Evolutionary conservation across 1,140 invertebrate species (phyloP), one percentile per base, ranked within the genome.

Genomic region (Neodiprion virginianus): DNA sequence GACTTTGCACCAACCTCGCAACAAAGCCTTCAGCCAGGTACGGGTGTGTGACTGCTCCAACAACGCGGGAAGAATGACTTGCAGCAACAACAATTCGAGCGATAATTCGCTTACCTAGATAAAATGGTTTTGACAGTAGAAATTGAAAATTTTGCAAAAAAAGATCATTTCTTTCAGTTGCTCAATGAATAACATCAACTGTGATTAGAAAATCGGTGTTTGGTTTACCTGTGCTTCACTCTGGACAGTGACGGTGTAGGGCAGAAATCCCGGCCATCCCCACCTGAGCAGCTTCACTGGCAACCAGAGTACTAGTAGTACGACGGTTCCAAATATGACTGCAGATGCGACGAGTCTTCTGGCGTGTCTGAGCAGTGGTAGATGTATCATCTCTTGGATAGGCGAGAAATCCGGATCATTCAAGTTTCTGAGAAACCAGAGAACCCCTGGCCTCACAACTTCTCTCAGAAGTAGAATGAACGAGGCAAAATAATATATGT

Each of bases 401-500:
- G 98, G 98, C 87, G 98, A 99, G 83, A 99, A 99, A 82, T 99
- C 98, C 0, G 98, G 98, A 90, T 99, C 98, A 87, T 99, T 99
- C 9, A 99, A 90, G 86, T 99, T 99, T 79, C 97, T 92, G 69
- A 98, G 88, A 85, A 99, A 99, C 97, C 97, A 99, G 1, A 99
- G 89, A 0, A 99, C 97, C 0, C 98, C 98, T 0, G 98, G 98
- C 71, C 98, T 89, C 8, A 99, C 84, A 4, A 99, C 96, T 89
- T 99, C 98, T 68, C 98, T 89, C 4, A 99, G 86, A 1, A 99
- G 88, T 1, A 99, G 90, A 53, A 99, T 96, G 84, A 99, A 99
- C 0, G 97, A 99, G 9, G 98, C 98, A 85, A 99, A 99, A 88
- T 99, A 99, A 87, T 99, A 99, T 14, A 99, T 97, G 87, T 99